Percentiles rank a stretch among this genome's conserved stretches.
Conservation (phyloP, 2,113 vertebrate species). For the Trogon melanurus region DNA sequence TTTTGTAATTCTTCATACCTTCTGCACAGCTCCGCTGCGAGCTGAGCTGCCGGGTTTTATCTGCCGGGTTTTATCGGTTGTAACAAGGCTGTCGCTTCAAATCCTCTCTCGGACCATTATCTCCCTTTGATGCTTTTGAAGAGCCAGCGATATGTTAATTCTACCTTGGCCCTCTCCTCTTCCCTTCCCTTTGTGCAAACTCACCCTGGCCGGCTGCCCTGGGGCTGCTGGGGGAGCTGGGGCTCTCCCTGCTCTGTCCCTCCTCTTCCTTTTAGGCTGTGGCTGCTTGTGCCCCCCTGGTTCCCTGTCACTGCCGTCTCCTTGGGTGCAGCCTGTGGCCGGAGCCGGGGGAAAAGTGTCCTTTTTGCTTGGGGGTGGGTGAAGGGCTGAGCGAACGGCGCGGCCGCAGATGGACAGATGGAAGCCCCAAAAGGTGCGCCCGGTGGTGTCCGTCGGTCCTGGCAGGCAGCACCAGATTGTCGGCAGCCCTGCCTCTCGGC, state of each 20-base stretch:
- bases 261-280: accelerated
- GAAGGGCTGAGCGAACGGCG: neutral
- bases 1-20: slow-evolving; percentile 8
- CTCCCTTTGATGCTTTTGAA: slow-evolving; percentile 64
- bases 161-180: slow-evolving; percentile 52
- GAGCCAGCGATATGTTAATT: slow-evolving; percentile 63
- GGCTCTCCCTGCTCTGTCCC: neutral
- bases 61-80: neutral
- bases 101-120: slow-evolving; percentile 53
- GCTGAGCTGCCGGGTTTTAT: neutral
- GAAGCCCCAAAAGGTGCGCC: neutral
- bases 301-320: neutral
- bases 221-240: neutral
- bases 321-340: neutral
- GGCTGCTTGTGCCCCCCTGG: neutral
- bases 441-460: neutral
- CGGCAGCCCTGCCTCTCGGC: neutral
- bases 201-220: neutral
- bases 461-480: neutral
- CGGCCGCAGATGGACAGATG: neutral
- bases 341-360: accelerated
- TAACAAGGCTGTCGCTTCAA: slow-evolving; percentile 49
- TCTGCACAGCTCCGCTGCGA: neutral
- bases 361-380: neutral
- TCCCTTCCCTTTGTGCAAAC: neutral